These are phyloP conservation scores for Bucorvus abyssinicus DNA, from an alignment of 2,797 vertebrate species.

Conservation along the genomic window DNA sequence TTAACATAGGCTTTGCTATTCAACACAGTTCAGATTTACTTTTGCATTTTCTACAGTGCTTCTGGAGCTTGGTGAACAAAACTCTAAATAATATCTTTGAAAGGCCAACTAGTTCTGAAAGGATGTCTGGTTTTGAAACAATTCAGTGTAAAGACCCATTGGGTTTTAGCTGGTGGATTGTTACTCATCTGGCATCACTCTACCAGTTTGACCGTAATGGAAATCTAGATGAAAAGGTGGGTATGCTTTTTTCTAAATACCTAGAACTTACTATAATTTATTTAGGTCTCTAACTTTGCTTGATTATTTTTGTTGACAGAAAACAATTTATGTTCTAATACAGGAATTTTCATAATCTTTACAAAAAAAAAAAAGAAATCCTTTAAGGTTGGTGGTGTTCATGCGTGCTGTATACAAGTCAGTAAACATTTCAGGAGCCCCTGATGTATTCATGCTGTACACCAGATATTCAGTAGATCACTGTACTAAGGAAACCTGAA, in stretches of 20 bases:
- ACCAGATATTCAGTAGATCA: not conserved
- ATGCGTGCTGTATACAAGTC: not conserved
- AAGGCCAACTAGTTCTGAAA: constrained; percentile 62
- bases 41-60: constrained; percentile 78
- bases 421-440: not conserved
- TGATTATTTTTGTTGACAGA: not conserved
- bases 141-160: constrained; percentile 85
- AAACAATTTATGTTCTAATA: not conserved
- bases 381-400: not conserved
- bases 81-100: constrained; percentile 81
- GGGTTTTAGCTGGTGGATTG: constrained; percentile 95
- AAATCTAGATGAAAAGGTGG: constrained; percentile 81
- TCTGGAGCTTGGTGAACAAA: constrained; percentile 88
- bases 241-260: constrained; percentile 15
- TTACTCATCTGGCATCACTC: constrained; percentile 85
- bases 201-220: constrained; percentile 86
- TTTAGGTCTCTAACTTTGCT: not conserved
- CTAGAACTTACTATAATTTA: not conserved
- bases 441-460: not conserved
- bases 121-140: not conserved
- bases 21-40: not conserved
- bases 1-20: not conserved
- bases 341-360: not conserved
- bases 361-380: not conserved
- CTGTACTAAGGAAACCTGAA: not conserved